phyloP scores from a whole-genome alignment of 2,888 invertebrate species.

The Drosophila anomelani region DNA sequence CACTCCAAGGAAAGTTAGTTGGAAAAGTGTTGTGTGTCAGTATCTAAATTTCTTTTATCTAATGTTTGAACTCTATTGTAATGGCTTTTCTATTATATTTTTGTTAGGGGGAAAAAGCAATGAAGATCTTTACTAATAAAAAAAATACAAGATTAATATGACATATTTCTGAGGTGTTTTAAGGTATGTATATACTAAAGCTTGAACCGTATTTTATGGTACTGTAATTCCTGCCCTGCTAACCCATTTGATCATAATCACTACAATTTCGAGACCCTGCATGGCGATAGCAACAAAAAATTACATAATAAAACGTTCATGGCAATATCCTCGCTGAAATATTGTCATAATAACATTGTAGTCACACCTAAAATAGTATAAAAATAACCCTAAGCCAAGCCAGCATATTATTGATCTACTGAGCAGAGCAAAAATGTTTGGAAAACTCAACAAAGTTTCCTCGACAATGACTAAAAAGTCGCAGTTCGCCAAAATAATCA shows the following conservation, averaged over 20 bases:
- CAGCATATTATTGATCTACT: conserved; percentile 23
- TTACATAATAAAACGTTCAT: background rate
- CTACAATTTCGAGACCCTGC: background rate
- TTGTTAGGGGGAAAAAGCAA: no score
- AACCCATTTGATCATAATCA: background rate
- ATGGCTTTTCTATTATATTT: no score
- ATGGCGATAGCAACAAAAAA: background rate
- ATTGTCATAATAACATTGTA: conserved; percentile 3
- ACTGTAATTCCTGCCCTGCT: background rate
- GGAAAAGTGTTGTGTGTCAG: background rate
- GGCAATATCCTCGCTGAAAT: background rate
- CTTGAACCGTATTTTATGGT: background rate
- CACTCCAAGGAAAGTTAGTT: conserved; percentile 13
- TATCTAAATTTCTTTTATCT: background rate
- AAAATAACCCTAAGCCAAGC: background rate
- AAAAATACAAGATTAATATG: no score
- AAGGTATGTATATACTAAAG: no score
- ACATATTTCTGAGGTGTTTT: no score
- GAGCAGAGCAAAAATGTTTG: conserved; percentile 10
- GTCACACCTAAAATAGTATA: background rate
- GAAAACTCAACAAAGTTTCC: conserved; percentile 27
- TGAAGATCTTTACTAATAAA: no score
- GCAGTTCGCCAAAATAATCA: conserved; percentile 15
- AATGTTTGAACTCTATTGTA: no score
- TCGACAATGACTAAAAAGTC: conserved; percentile 25